Base-by-base conservation (phyloP, 2,797 vertebrate genomes). In the Etheostoma perlongum region DNA sequence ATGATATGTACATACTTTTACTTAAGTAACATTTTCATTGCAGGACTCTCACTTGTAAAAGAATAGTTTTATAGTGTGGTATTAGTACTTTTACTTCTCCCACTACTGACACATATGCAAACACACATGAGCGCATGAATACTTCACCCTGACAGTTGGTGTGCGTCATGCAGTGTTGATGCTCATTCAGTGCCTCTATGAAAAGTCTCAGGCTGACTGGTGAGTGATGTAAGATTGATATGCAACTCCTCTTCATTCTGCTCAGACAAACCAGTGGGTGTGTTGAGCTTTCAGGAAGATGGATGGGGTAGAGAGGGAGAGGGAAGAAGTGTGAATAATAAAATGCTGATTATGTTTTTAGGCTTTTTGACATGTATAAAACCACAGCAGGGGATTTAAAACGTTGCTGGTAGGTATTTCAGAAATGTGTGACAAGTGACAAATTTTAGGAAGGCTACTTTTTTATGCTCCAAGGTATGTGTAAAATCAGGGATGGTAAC, bases 151-250 rank as follows among this genome's bases (percentile, higher is more conserved):
- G 89, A 89, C 88, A 90, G 91, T 87, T 91, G 90, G 84, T 79
- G 80, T 92, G 92, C 86, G 86, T 91, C 92, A 94, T 62, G 36
- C 58, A 27, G 60, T 44, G 84, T 78, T 80, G 77, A 72, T 85
- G 86, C 90, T 94, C 89, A 89, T 93, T 94, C 90, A 87, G 84
- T 74, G 87, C 78, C 68, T 83, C 83, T 81, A 85, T 91, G 88
- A 90, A 91, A 92, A 90, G 92, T 93, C 88, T 86, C 85, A 4
- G 87, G 77, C 87, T 89, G 90, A 88, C 85, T 85, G 85, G 23
- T 89, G 92, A 91, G 87, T 93, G 95, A 95, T 93, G 93, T 90
- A 90, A 94, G 93, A 90, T 92, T 94, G 92, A 94, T 92, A 80
- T 92, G 92, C 73, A 91, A 88, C 91, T 93, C 92, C 89, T 92